Evolutionary conservation across 2,888 invertebrate species (phyloP), one percentile per base, ranked within the genome.

Genomic region (Conops quadrifasciatus): DNA sequence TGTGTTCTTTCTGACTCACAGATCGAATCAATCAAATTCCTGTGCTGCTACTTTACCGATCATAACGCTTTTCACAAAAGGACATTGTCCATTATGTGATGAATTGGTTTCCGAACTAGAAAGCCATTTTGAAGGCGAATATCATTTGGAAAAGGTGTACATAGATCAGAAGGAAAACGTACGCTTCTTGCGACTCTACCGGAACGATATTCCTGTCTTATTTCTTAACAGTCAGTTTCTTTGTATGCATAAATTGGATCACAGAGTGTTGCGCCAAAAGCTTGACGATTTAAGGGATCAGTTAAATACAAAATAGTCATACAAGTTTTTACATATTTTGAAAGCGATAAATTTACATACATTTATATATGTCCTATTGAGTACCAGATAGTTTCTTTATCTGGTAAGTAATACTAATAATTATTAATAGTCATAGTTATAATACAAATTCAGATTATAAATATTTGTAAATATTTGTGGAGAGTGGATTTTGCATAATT

Each of bases 151-250:
- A 82, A 91, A 91, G 84, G 89, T 96, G 65, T 91, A 94, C 84
- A 96, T 96, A 64, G 90, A 91, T 19, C 87, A 88, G 16, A 89
- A 89, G 81, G 91, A 91, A 79, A 94, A 95, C 84, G 81, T 92
- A 47, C 87, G 89, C 67, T 94, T 91, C 89, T 87, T 91, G 72
- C 88, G 91, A 72, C 87, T 93, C 60, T 96, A 94, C 81, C 89
- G 91, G 75, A 89, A 91, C 82, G 95, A 96, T 82, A 96, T 96
- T 81, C 96, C 96, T 56, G 96, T 96, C 11, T 85, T 96, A 77
- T 94, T 95, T 85, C 87, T 96, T 9, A 92, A 95, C 86, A 93
- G 92, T 5, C 89, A 91, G 78, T 96, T 90, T 86, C 87, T 96
- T 60, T 93, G 94, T 82, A 94, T 92, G 88, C 93, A 94, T 83